Evolutionary conservation across 2,113 vertebrate species (phyloP).

Genomic region (Anhinga anhinga): DNA sequence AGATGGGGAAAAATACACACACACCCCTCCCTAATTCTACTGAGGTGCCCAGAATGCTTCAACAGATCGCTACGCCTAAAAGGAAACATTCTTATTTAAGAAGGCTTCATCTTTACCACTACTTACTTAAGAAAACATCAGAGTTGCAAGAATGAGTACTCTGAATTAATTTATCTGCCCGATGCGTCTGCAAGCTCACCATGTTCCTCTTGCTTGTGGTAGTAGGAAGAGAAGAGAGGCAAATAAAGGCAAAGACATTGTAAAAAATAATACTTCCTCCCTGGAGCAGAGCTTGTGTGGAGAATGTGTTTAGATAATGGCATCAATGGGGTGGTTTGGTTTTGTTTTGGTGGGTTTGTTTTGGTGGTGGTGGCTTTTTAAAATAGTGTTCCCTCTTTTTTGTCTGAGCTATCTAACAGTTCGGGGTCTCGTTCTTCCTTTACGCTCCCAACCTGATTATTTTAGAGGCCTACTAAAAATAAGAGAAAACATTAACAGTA

Average conservation of each 20-base stretch:
- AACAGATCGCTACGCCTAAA: neutral
- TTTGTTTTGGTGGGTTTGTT: neutral
- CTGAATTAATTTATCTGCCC: neutral
- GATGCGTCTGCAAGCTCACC: neutral
- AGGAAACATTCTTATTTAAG: neutral
- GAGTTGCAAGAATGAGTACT: neutral
- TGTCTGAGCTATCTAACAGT: neutral
- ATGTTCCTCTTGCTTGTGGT: neutral
- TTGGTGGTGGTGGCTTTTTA: neutral
- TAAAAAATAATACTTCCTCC: neutral
- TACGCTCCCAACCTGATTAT: neutral
- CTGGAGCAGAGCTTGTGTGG: neutral
- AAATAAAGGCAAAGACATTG: neutral
- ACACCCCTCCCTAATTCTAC: fast-evolving
- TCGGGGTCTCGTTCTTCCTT: neutral
- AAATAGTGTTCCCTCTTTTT: neutral
- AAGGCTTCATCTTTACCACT: neutral
- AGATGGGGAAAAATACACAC: neutral
- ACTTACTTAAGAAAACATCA: neutral
- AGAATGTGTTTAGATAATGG: neutral
- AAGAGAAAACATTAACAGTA: neutral
- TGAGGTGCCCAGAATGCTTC: neutral
- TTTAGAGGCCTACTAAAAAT: neutral
- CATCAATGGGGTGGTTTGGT: neutral
- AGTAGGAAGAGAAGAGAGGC: neutral